Evolutionary conservation across 2,888 invertebrate species (phyloP), one percentile per base, ranked within the genome.

Genomic region (Camponotus fellah): DNA sequence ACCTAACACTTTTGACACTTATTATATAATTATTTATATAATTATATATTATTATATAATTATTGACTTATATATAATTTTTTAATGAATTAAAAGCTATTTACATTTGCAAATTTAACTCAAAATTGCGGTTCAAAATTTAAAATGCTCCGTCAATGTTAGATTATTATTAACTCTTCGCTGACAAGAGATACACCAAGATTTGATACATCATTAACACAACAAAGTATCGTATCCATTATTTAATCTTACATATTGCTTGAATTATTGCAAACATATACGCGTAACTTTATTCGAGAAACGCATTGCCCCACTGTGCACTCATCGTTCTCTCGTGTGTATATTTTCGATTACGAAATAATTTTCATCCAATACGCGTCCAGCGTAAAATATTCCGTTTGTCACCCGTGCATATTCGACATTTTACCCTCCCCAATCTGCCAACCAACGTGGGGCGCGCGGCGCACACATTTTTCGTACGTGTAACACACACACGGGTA

Each of bases 401-500:
- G 72, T 80, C 72, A 80, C 21, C 46, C 72, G 60, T 72, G 60
- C 71, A 14, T 37, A 46, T 80, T 71, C 72, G 60, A 80, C 79
- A 60, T 72, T 80, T 26, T 69, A 69, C 69, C 60, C 79, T 58
- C 79, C 60, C 72, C 79, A 80, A 80, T 72, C 60, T 80, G 79
- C 60, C 46, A 14, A 34, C n/a, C 53, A 9, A 77, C 56, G 53
- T 72, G 49, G 49, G 75, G 77, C n/a, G 68, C 76, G 68, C 34
- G n/a, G 74, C 71, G 75, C 81, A 82, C 74, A 26, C n/a, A 56
- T 69, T 82, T 84, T 49, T 62, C 53, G n/a, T 75, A 14, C 62
- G 62, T 72, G 60, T 17, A 62, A 62, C n/a, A 40, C 40, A 66
- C 56, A 79, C 14, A 37, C 17, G 12, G 9, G 26, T 10, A 8